A percentile compares a stretch with the other conserved stretches of the same genome.
Conservation (phyloP, 2,888 invertebrate species). For the Podotricha telesiphe region DNA sequence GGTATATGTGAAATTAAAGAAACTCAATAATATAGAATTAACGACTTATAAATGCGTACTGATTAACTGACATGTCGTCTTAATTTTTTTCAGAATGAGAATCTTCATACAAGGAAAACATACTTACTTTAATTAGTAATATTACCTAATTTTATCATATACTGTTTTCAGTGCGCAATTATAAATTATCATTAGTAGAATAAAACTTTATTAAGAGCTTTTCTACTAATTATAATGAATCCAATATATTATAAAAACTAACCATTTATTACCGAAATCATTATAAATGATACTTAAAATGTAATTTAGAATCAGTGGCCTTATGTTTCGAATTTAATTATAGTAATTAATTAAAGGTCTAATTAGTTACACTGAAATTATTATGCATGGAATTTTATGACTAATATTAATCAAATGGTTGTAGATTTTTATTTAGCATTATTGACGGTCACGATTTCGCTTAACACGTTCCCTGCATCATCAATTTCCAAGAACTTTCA, state of each 20-base stretch:
- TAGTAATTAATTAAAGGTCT: not conserved
- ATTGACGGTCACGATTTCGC: no score
- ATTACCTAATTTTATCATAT: not conserved
- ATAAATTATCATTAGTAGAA: conserved; percentile 1
- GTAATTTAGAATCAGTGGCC: not conserved
- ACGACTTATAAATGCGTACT: not conserved
- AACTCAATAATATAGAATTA: not conserved
- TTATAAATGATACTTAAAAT: conserved; percentile 3
- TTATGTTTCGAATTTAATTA: conserved; percentile 11
- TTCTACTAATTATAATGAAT: no score
- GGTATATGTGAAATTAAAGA: not conserved
- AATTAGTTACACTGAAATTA: conserved; percentile 15
- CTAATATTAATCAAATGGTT: not conserved
- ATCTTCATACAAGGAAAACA: not conserved
- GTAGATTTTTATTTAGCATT: no score
- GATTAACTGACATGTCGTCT: not conserved
- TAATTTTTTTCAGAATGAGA: no score
- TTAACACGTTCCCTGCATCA: no score
- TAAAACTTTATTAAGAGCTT: conserved; percentile 9
- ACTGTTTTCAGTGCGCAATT: not conserved
- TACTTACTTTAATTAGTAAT: not conserved
- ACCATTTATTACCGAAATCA: not conserved
- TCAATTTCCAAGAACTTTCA: no score
- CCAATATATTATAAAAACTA: not conserved
- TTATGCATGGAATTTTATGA: not conserved